A percentile compares a stretch with the other conserved stretches of the same genome.
These are phyloP conservation scores for Vimba vimba DNA, from an alignment of 2,113 vertebrate species.

Conservation along the genomic window DNA sequence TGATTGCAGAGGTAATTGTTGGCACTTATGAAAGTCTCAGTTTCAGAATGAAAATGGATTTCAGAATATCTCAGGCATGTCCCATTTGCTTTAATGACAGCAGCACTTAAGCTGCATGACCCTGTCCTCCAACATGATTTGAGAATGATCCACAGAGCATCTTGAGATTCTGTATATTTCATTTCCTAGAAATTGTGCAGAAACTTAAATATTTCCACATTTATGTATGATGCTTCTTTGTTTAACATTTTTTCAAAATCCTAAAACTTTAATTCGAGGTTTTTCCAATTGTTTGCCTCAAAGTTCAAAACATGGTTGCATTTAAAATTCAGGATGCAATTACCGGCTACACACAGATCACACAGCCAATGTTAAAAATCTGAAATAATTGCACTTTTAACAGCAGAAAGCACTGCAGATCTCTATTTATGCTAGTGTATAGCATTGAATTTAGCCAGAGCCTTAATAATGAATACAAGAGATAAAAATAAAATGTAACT, in stretches of 20 bases:
- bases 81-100: no score
- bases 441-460: background rate
- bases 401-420: background rate
- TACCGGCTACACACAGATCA: background rate
- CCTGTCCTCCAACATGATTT: background rate
- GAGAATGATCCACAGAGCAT: background rate
- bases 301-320: background rate
- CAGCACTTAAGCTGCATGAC: background rate
- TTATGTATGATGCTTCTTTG: no score
- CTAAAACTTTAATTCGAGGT: background rate
- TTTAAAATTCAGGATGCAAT: slow-evolving; percentile 39
- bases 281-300: slow-evolving; percentile 9
- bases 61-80: no score
- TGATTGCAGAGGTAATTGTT: background rate
- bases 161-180: background rate
- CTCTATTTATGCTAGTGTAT: background rate
- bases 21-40: no score
- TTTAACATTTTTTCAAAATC: background rate
- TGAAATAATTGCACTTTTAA: background rate
- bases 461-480: background rate
- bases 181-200: no score
- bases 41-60: no score
- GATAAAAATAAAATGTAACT: background rate
- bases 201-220: background rate
- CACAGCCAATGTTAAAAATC: slow-evolving; percentile 10